A percentile compares a stretch with the other conserved stretches of the same genome.
phyloP scores from a whole-genome alignment of 2,113 vertebrate genomes.

The Cranoglanis bouderius region DNA sequence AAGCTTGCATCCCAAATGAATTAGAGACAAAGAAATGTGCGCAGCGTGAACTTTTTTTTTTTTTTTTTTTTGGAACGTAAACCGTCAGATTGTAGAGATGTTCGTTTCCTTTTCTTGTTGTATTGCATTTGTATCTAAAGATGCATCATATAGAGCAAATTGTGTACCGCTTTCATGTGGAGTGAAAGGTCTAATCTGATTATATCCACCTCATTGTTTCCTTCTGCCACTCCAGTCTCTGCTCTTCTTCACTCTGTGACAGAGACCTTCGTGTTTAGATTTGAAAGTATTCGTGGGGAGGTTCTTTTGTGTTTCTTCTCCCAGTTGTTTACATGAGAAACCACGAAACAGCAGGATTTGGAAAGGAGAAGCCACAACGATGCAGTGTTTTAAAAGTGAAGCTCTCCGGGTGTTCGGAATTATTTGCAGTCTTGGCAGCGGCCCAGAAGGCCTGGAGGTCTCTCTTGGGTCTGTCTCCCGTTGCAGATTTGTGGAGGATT shows the following conservation, averaged over 20 bases:
- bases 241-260: not conserved
- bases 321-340: constrained; percentile 19
- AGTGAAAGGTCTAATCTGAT: not conserved
- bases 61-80: not conserved
- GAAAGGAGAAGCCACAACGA: not conserved
- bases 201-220: not conserved
- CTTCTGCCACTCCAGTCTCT: not conserved
- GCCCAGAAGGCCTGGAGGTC: not conserved
- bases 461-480: not conserved
- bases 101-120: not conserved
- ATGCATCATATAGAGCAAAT: not conserved
- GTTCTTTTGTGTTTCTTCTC: constrained; percentile 25
- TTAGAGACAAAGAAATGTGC: not conserved
- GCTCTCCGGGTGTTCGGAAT: not conserved
- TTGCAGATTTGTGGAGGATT: constrained; percentile 25
- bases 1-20: not conserved
- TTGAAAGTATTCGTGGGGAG: constrained; percentile 1
- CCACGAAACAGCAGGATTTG: not conserved
- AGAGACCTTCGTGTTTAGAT: constrained; percentile 14
- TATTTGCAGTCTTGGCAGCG: not conserved
- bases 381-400: not conserved
- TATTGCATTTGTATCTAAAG: not conserved
- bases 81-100: not conserved
- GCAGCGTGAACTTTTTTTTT: not conserved
- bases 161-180: not conserved